Evolutionary conservation across 2,888 invertebrate species (phyloP).

Genomic region (Alloscopus bannaensis): DNA sequence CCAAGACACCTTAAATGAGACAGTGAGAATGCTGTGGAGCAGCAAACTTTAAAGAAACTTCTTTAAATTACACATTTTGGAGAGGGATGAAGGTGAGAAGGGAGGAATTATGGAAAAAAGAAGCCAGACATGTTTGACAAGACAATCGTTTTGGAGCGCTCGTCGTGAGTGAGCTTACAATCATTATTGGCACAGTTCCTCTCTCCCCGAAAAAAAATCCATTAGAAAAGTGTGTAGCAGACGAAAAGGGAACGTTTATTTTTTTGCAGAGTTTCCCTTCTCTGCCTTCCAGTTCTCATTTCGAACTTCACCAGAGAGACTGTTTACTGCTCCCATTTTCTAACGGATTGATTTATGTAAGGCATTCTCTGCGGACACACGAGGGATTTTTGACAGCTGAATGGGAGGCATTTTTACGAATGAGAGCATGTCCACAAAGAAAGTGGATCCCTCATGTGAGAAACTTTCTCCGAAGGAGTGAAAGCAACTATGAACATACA

Average conservation of each 20-base stretch:
- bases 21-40: constrained; percentile 4
- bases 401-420: not conserved
- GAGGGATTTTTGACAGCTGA: constrained; percentile 14
- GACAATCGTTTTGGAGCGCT: not conserved
- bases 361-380: not conserved
- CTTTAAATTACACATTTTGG: not conserved
- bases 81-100: no score
- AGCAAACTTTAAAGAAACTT: not conserved
- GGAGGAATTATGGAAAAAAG: not conserved
- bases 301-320: not conserved
- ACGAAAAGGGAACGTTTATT: no score
- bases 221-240: no score
- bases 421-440: not conserved
- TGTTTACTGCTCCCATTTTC: constrained; percentile 8
- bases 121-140: not conserved
- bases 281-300: no score
- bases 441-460: not conserved
- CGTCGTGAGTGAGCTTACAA: not conserved
- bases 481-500: not conserved
- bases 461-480: not conserved
- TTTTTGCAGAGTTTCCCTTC: no score
- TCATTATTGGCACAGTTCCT: not conserved
- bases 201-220: no score
- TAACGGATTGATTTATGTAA: constrained; percentile 11
- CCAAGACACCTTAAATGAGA: not conserved